A percentile compares a stretch with the other conserved stretches of the same genome.
phyloP scores from a whole-genome alignment of 2,113 vertebrate genomes.

The Chrysochloris asiatica region DNA sequence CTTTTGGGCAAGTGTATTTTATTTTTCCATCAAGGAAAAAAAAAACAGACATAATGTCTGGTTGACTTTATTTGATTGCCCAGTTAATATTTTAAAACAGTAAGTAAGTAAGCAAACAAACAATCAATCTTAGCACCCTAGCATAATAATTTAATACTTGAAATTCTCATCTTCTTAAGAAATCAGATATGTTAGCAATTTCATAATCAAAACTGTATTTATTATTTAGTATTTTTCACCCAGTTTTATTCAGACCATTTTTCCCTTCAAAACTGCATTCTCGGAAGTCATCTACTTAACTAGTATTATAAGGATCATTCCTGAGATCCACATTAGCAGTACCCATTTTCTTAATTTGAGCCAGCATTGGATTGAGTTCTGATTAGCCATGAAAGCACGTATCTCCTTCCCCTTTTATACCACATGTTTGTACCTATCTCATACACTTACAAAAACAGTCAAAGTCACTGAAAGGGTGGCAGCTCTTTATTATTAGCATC shows the following conservation, averaged over 20 bases:
- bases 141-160: neutral
- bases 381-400: neutral
- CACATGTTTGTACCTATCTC: neutral
- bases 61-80: slow-evolving; percentile 1
- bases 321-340: neutral
- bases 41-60: slow-evolving; percentile 18
- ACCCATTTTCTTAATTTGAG: neutral
- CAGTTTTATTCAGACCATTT: slow-evolving; percentile 11
- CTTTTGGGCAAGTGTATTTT: too few relatives aligned
- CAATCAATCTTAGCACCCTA: neutral
- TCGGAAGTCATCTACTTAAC: neutral
- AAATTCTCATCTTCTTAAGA: slow-evolving; percentile 17
- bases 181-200: neutral
- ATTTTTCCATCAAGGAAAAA: neutral
- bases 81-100: slow-evolving; percentile 27
- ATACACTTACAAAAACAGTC: neutral
- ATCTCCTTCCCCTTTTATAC: neutral
- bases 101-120: neutral
- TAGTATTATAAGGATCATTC: neutral
- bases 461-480: neutral
- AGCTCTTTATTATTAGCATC: neutral
- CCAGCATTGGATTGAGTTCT: neutral
- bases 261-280: neutral
- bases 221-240: neutral
- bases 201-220: slow-evolving; percentile 2